Evolutionary conservation across 2,888 invertebrate genomes (phyloP), one percentile per base, ranked within the genome.

Genomic region (Megamerina dolium): DNA sequence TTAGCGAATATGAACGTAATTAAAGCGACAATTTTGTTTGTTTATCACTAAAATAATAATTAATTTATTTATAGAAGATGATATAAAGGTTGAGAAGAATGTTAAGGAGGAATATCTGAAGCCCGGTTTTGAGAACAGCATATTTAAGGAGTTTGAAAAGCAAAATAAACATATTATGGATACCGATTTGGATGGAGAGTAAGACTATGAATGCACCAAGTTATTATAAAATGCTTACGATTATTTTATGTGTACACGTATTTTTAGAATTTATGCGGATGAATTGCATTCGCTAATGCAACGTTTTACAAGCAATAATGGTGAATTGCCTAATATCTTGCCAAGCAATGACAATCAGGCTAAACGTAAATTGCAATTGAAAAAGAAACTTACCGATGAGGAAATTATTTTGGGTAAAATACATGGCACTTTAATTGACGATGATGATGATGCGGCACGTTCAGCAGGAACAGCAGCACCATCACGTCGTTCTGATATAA

Each of bases 121-220:
- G 59, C 74, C 76, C 2, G 76, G 69, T 0, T 71, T 70, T 33
- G 71, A 72, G 48, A 48, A 49, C 41, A 56, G 58, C 41, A 54
- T 68, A 18, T 41, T 65, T 0, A 61, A 68, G 47, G 61, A 68
- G 23, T 66, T 66, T 44, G 57, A 60, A 29, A 60, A 64, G 52
- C 59, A 52, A 51, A 68, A 60, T 41, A 67, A 61, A 23, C 59
- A 49, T 9, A 53, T 63, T 8, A 44, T 64, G 19, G 79, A 79
- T 57, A 66, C 65, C 35, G 77, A 77, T 57, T 59, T 79, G 52
- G 79, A 80, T 72, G 78, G 76, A 59, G 75, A 74, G 78, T 78
- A 65, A 58, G 60, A n/a, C n/a, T n/a, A n/a, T 53, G 21, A 16
- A 9, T 14, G 23, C 26, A 8, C 12, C 26, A 36, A 9, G 14